Evolutionary conservation across 2,797 vertebrate genomes (phyloP), one percentile per base, ranked within the genome.

Genomic region (Macrochelys suwanniensis): DNA sequence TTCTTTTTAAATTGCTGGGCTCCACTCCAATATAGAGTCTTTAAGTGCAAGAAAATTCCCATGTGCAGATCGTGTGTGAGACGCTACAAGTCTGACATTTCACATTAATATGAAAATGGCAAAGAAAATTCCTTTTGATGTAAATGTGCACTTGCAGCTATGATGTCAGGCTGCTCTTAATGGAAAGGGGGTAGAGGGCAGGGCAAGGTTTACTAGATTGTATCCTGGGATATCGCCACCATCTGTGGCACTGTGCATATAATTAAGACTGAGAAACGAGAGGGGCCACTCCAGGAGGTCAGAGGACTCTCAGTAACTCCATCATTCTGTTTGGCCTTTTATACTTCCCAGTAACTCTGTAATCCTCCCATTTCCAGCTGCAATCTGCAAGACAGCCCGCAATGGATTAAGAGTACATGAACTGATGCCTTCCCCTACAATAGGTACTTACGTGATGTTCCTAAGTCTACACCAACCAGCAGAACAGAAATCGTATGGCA

Each of bases 101-200:
- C 82, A 68, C 77, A 79, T 91, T 95, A 92, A 93, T 95, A 93
- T 0, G 23, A 96, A 92, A 94, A 95, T 0, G 3, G 47, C 89
- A 85, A 56, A 92, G 87, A 93, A 97, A 95, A 96, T 97, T 94
- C 95, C 92, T 94, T 95, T 96, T 91, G 88, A 95, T 96, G 94
- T 90, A 92, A 83, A 94, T 92, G 80, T 93, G 92, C 77, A 80
- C 88, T 96, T 95, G 95, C 93, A 94, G 95, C 94, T 85, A 19
- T 93, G 83, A 87, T 94, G 3, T 87, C 65, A 84, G 94, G 88
- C 93, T 91, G 89, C 68, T 97, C 49, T 93, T 86, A 94, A 97
- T 92, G 23, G 80, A 59, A 49, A 84, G 65, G 93, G 88, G 74
- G 89, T 19, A 57, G 84, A 87, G 87, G 87, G 86, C 87, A 97